phyloP scores from a whole-genome alignment of 2,888 invertebrate genomes.

The Drosophila antonietae region DNA sequence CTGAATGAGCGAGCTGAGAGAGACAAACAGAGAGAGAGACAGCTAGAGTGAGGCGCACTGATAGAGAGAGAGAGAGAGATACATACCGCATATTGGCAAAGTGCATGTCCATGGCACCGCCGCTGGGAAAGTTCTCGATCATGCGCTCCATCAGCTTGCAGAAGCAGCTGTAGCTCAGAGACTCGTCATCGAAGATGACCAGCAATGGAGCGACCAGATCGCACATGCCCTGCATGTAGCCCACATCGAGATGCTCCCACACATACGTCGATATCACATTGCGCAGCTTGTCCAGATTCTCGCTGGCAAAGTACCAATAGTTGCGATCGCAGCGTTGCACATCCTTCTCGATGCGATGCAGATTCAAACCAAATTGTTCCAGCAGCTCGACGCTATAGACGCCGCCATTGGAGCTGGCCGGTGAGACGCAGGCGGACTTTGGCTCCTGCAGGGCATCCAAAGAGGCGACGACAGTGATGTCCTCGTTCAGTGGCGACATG shows the following conservation, averaged over 20 bases:
- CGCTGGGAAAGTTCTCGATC: slow-evolving; percentile 95
- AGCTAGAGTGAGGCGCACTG: neutral
- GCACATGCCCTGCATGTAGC: slow-evolving; percentile 99
- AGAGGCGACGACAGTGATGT: slow-evolving; percentile 84
- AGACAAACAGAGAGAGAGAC: neutral
- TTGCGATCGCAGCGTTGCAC: slow-evolving; percentile 98
- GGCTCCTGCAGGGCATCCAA: slow-evolving; percentile 84
- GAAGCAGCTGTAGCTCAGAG: slow-evolving; percentile 95
- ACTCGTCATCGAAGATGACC: slow-evolving; percentile 96
- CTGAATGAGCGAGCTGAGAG: slow-evolving; percentile 90
- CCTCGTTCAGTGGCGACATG: slow-evolving; percentile 88
- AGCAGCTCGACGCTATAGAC: slow-evolving; percentile 94
- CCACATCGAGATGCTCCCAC: slow-evolving; percentile 96
- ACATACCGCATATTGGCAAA: slow-evolving; percentile 95
- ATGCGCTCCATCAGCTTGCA: slow-evolving; percentile 95
- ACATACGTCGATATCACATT: slow-evolving; percentile 97
- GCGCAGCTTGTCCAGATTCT: slow-evolving; percentile 95
- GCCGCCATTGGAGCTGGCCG: slow-evolving; percentile 96
- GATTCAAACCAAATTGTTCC: slow-evolving; percentile 93
- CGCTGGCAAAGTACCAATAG: slow-evolving; percentile 95
- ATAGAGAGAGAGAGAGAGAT: neutral
- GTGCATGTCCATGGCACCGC: slow-evolving; percentile 97
- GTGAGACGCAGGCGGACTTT: slow-evolving; percentile 91
- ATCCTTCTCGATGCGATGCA: slow-evolving; percentile 98
- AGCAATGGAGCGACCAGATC: slow-evolving; percentile 96